These are phyloP conservation scores for Crax fasciolata DNA, from an alignment of 2,797 vertebrate genomes.

Conservation along the genomic window DNA sequence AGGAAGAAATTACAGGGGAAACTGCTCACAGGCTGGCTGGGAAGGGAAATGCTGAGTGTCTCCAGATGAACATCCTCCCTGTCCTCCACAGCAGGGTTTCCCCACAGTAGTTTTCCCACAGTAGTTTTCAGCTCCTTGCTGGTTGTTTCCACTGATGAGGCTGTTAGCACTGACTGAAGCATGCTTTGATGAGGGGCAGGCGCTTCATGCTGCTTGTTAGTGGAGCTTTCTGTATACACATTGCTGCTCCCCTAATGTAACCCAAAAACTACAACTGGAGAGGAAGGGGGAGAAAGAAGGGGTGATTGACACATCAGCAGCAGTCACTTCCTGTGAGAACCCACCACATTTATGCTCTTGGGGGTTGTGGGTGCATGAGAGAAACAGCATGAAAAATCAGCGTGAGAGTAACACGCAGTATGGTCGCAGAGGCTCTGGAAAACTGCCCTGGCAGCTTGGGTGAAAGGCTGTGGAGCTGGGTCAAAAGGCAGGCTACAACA, in stretches of 20 bases:
- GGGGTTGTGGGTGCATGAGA: not conserved
- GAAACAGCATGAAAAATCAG: not conserved
- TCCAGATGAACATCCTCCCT: not conserved
- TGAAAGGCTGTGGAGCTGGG: not conserved
- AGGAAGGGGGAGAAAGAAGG: not conserved
- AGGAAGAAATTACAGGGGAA: not conserved
- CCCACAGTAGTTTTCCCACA: not conserved
- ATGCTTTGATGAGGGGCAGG: not conserved
- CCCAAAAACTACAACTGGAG: not conserved
- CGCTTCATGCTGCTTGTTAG: not conserved
- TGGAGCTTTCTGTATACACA: not conserved
- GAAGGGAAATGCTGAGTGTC: not conserved
- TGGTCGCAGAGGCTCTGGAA: not conserved
- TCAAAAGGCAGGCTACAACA: not conserved
- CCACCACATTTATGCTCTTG: accelerated
- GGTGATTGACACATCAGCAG: not conserved
- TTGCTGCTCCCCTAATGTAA: not conserved
- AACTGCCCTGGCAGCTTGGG: not conserved
- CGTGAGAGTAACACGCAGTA: not conserved
- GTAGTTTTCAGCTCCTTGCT: not conserved
- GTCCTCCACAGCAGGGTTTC: not conserved
- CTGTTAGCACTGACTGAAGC: accelerated
- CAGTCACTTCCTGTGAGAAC: not conserved
- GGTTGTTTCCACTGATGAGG: accelerated
- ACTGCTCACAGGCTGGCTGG: not conserved